These are phyloP conservation scores for Daubentonia madagascariensis DNA, from an alignment of 2,113 vertebrate genomes.

Conservation along the genomic window DNA sequence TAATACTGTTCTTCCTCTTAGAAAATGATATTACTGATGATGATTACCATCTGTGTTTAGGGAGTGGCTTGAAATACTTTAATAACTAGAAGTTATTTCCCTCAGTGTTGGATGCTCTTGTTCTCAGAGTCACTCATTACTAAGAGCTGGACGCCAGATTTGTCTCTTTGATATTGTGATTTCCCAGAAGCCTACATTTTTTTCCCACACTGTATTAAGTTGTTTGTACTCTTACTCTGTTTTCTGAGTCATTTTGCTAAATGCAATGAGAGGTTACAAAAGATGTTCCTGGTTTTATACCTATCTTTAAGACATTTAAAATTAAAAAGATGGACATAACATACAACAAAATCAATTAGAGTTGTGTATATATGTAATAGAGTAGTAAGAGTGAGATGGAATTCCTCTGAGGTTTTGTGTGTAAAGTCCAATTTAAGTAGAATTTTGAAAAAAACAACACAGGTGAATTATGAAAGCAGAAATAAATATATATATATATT, in stretches of 20 bases:
- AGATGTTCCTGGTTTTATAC: slow-evolving; percentile 27
- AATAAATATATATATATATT: not conserved
- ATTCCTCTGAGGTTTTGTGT: slow-evolving; percentile 14
- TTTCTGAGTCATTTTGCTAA: slow-evolving; percentile 49
- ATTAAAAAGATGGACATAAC: not conserved
- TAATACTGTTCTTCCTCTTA: slow-evolving; percentile 38
- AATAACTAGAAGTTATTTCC: slow-evolving; percentile 46
- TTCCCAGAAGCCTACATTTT: not conserved
- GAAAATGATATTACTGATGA: not conserved
- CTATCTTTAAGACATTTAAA: slow-evolving; percentile 34
- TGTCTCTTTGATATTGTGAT: slow-evolving; percentile 51
- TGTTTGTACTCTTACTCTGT: slow-evolving; percentile 5
- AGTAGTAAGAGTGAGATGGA: not conserved
- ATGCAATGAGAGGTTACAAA: not conserved
- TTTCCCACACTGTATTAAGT: not conserved
- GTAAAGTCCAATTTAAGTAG: not conserved
- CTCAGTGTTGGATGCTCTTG: slow-evolving; percentile 33
- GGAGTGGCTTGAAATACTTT: slow-evolving; percentile 43
- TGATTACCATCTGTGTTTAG: slow-evolving; percentile 45
- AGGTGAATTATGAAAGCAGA: not conserved
- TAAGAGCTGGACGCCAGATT: slow-evolving; percentile 3
- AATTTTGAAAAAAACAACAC: not conserved
- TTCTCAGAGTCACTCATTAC: slow-evolving; percentile 46
- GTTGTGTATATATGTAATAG: not conserved
- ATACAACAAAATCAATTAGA: slow-evolving; percentile 27